Evolutionary conservation across 2,797 vertebrate species (phyloP), one percentile per base, ranked within the genome.

Genomic region (Ceryle rudis): DNA sequence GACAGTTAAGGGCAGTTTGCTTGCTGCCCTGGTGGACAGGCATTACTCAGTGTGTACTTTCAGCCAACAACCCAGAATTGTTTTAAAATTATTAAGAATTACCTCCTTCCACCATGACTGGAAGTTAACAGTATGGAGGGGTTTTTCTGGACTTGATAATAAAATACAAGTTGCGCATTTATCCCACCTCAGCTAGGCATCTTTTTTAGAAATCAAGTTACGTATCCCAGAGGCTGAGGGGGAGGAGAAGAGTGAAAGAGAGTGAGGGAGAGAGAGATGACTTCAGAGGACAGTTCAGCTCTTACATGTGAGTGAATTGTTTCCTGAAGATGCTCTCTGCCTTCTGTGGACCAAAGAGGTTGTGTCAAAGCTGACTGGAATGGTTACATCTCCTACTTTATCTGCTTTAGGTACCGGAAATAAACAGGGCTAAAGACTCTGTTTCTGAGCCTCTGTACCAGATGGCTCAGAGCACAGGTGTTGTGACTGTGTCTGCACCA

Each of bases 331-430:
- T 41, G 23, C 8, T 74, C 64, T 19, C 41, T 74, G 17, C 51
- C 29, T 17, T 89, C 22, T 0, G 0, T 44, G 20, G 18, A 8
- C 47, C 26, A 60, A 77, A 77, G 29, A 47, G 7, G 2, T 39
- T 55, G 6, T 67, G n/a, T 55, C 14, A 21, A 67, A 74, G 23
- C 39, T 47, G 51, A 1, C 9, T 77, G 60, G 42, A 69, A 46
- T 21, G 26, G 8, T 74, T 73, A 46, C 11, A 46, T 39, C 10
- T 87, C 42, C 42, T 60, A 2, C 21, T 77, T 70, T 8, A 22
- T 35, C 21, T 70, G 4, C 14, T 85, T 85, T 35, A 35, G 33
- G 31, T 74, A 47, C 25, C 47, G 52, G 39, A 55, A 80, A 51
- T 4, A 72, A 83, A 18, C 1, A 2, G 9, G 14, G 10, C 15